Percentiles rank a stretch among this genome's conserved stretches.
Conservation (phyloP, 2,888 invertebrate species). For the Alcis repandata region DNA sequence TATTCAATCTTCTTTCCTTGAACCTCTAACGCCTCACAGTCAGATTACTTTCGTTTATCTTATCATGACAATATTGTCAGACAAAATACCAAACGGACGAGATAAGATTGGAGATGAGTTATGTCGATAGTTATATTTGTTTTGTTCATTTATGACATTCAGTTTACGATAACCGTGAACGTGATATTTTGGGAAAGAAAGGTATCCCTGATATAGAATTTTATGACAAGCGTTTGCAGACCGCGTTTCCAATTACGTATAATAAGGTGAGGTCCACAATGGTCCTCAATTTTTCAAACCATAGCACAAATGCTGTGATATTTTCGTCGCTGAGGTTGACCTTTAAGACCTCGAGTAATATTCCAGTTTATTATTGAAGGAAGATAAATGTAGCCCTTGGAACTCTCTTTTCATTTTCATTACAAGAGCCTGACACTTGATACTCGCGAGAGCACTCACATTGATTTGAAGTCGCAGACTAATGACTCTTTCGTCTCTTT, state of each 20-base stretch:
- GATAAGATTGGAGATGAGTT: slow-evolving; percentile 40
- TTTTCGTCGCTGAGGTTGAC: slow-evolving; percentile 5
- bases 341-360: not conserved
- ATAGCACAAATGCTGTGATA: slow-evolving; percentile 1
- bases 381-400: not conserved
- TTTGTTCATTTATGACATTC: not conserved
- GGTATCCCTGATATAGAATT: slow-evolving; percentile 46
- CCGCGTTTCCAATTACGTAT: slow-evolving; percentile 32
- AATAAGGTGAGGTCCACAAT: slow-evolving; percentile 13
- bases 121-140: slow-evolving; percentile 14
- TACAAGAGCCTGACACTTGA: slow-evolving; percentile 15
- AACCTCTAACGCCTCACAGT: not conserved
- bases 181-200: not conserved
- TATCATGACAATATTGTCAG: slow-evolving; percentile 37
- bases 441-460: slow-evolving; percentile 43
- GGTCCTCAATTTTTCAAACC: slow-evolving; percentile 11
- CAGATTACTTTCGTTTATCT: slow-evolving; percentile 29
- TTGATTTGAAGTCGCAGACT: slow-evolving; percentile 35
- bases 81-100: slow-evolving; percentile 26
- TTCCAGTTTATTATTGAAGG: not conserved
- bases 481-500: slow-evolving; percentile 4
- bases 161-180: not conserved
- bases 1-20: not conserved
- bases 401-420: slow-evolving; percentile 14
- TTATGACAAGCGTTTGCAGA: slow-evolving; percentile 32